Base-by-base conservation (phyloP, 1,140 invertebrate genomes). In the Pseudomyrmex dendroicus region DNA sequence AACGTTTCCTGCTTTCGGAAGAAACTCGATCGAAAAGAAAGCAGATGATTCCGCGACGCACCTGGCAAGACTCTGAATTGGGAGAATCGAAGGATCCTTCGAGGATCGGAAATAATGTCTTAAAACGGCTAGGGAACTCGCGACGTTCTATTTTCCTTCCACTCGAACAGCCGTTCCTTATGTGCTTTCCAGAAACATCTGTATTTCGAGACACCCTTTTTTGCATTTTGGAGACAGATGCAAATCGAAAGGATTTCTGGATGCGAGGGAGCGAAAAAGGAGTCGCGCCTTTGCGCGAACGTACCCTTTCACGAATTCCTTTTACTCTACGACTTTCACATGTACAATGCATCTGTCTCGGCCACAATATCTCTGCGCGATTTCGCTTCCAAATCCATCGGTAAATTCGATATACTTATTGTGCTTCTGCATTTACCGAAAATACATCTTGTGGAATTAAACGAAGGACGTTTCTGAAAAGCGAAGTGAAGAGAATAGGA, bases 221-320 rank as follows among this genome's bases (percentile, higher is more conserved):
- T 89, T 89, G 89, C 91, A 91, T 91, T 86, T 89, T 66, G 84
- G 89, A 87, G 90, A 91, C 91, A 91, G 91, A 93, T 91, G 92
- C 89, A 90, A 92, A 89, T 89, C 15, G 73, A 83, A 90, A 92
- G 91, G 93, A 92, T 90, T 92, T 77, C 76, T 67, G 83, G 83
- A 88, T 88, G 91, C 84, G 90, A 91, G 80, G 64, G 74, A 66
- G 84, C 68, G 54, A 73, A 87, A 89, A 77, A 35, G 35, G 78
- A 88, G 74, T 86, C 80, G 86, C 84, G 78, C 73, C 83, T 87
- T 88, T 87, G 86, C 86, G 77, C 80, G 59, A 44, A 73, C 84
- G 86, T 86, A 84, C 50, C 73, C 85, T 89, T 87, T 88, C 70
- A 73, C 80, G 54, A 68, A 86, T 83, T 83, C 83, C 80, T 88